Percentiles rank a stretch among this genome's conserved stretches.
Evolutionary conservation across 2,113 vertebrate species (phyloP).

Genomic region (Barbus barbus): DNA sequence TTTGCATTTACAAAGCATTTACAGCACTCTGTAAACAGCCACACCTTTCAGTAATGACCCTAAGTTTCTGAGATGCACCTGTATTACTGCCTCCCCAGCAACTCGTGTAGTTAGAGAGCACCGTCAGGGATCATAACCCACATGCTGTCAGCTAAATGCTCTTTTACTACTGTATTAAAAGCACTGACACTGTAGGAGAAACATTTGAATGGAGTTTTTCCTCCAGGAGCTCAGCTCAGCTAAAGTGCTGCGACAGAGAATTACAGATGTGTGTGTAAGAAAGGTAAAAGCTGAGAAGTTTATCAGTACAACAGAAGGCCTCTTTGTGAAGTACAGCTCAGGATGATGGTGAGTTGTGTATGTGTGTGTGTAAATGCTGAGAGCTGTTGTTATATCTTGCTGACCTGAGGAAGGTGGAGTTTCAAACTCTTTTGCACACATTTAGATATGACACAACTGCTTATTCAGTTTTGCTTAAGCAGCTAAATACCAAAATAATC

Average conservation of each 20-base stretch:
- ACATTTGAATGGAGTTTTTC: not conserved
- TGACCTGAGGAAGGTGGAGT: constrained; percentile 21
- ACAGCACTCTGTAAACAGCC: too few relatives aligned
- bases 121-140: not conserved
- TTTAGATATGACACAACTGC: constrained; percentile 23
- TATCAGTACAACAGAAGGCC: not conserved
- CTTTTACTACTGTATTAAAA: constrained; percentile 2
- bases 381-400: constrained; percentile 18
- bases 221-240: not conserved
- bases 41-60: too few relatives aligned
- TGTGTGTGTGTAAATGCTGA: constrained; percentile 33
- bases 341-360: not conserved
- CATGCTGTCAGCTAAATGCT: not conserved
- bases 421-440: not conserved
- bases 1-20: too few relatives aligned
- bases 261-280: not conserved
- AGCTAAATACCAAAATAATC: constrained; percentile 46
- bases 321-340: not conserved
- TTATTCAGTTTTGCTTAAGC: constrained; percentile 35
- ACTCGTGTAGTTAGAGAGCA: not conserved
- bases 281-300: constrained; percentile 9
- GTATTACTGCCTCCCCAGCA: not conserved
- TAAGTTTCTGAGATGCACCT: too few relatives aligned
- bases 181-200: not conserved
- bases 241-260: not conserved